Evolutionary conservation across 2,797 vertebrate genomes (phyloP).

Genomic region (Alfaro cultratus): DNA sequence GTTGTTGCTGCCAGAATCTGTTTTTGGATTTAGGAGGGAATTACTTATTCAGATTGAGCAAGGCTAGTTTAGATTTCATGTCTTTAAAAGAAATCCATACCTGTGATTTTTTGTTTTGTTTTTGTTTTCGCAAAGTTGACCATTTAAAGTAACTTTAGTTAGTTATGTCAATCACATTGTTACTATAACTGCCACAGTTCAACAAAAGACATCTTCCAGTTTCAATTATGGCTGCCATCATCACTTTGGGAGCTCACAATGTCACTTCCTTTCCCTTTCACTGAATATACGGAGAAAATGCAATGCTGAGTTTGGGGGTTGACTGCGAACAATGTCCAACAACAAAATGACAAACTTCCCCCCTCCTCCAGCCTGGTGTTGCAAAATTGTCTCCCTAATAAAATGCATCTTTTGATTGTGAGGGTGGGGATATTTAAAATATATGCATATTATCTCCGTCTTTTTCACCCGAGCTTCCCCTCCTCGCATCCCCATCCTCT

Average conservation of each 20-base stretch:
- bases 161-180: slow-evolving; percentile 61
- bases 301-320: slow-evolving; percentile 77
- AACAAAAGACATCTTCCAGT: slow-evolving; percentile 64
- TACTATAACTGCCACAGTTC: slow-evolving; percentile 49
- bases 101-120: slow-evolving; percentile 13
- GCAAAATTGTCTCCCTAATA: slow-evolving; percentile 79
- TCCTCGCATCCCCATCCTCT: slow-evolving; percentile 47
- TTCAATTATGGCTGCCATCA: slow-evolving; percentile 66
- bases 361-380: slow-evolving; percentile 61
- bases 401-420: slow-evolving; percentile 80
- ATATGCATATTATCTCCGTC: slow-evolving; percentile 82
- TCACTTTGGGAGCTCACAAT: slow-evolving; percentile 73
- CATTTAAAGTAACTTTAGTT: slow-evolving; percentile 35
- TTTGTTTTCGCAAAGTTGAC: slow-evolving; percentile 45
- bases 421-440: slow-evolving; percentile 80
- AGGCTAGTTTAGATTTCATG: background rate
- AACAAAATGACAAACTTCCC: slow-evolving; percentile 76
- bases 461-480: slow-evolving; percentile 78
- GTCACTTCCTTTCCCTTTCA: slow-evolving; percentile 70
- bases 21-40: background rate
- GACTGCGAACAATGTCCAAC: slow-evolving; percentile 75
- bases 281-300: slow-evolving; percentile 73
- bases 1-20: background rate
- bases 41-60: background rate
- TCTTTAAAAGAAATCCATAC: slow-evolving; percentile 44